Evolutionary conservation across 2,888 invertebrate species (phyloP), one percentile per base, ranked within the genome.

Genomic region (Leucoma salicis): DNA sequence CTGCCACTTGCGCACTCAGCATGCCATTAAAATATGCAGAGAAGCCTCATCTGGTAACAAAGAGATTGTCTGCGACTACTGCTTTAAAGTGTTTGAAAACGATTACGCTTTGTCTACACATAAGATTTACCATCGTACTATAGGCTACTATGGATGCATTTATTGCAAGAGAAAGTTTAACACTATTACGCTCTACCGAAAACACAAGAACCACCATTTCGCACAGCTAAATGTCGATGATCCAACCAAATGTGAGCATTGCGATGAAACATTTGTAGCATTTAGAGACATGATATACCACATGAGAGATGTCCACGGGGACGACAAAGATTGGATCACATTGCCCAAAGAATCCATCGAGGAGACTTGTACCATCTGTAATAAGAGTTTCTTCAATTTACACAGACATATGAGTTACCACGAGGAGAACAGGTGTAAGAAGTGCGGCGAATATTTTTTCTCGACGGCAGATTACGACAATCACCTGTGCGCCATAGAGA

Each of bases 181-280:
- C 51, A 89, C 90, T 0, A 66, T 87, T 53, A 87, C 89, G 2
- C 56, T 79, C 0, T 87, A 87, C 55, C 78, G 87, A 12, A 84
- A 90, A 49, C 92, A 92, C 55, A 90, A 91, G 69, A 87, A 79
- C 27, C 85, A 88, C 44, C 90, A 81, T 68, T 84, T 80, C 54
- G 55, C 69, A 33, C 85, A 74, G 63, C 75, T 72, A 33, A 88
- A 81, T 55, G 82, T 70, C 39, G 91, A 85, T 38, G 88, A 82
- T 46, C 91, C 79, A 15, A 81, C 71, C 6, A 87, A 78, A 55
- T 91, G 78, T 68, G 90, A 84, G 66, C 89, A 82, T 64, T 90
- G 91, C 66, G 91, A 91, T 55, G 89, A 91, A 50, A 90, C 86
- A 0, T 92, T 92, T 47, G 82, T 91, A 13, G 85, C 89, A 13